These are phyloP conservation scores for Pogonognathellus flavescens DNA, from an alignment of 1,140 invertebrate genomes.

Conservation along the genomic window DNA sequence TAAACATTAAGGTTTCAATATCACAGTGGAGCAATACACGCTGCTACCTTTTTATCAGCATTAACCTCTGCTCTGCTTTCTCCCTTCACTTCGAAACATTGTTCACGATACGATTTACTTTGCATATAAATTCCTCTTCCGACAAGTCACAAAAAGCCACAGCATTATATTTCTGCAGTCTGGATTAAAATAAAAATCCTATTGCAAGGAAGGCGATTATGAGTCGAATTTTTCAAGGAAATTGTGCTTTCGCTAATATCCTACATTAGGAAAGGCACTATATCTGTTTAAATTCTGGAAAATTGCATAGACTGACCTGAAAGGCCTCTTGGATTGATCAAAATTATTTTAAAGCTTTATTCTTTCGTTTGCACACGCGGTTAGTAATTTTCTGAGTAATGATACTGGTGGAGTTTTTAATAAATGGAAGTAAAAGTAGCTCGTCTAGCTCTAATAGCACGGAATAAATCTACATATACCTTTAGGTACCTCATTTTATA, in stretches of 20 bases:
- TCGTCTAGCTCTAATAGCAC: too few species aligned
- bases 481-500: too few species aligned
- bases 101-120: background rate
- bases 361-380: too few species aligned
- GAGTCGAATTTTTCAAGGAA: conserved; percentile 7
- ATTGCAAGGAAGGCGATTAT: conserved; percentile 20
- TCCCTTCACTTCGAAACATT: background rate
- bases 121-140: background rate
- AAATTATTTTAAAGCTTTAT: too few species aligned
- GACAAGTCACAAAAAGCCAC: too few species aligned
- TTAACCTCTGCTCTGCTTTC: background rate
- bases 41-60: background rate
- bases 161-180: too few species aligned
- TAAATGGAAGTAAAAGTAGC: too few species aligned
- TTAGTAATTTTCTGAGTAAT: too few species aligned
- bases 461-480: too few species aligned
- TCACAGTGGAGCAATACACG: conserved; percentile 20
- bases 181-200: background rate
- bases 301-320: conserved; percentile 21
- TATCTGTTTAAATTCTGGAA: background rate
- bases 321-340: background rate
- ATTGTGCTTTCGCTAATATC: background rate
- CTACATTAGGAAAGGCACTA: background rate
- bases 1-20: conserved; percentile 29
- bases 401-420: too few species aligned